phyloP scores from a whole-genome alignment of 1,140 invertebrate genomes.

The Meloidogyne floridensis region DNA sequence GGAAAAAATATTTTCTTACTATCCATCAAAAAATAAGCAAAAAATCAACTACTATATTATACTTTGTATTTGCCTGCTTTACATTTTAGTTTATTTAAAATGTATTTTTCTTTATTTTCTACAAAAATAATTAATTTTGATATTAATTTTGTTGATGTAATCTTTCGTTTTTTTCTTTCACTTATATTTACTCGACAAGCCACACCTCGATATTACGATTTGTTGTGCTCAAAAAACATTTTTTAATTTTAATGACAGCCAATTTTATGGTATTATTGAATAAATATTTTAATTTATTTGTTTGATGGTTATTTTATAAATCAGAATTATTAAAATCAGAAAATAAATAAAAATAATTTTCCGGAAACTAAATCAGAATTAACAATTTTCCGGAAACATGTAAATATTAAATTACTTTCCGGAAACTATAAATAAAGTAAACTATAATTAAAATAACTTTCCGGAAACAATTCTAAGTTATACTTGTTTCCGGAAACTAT shows the following conservation, averaged over 20 bases:
- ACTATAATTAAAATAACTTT: too few species aligned
- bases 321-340: background rate
- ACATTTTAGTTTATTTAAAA: too few species aligned
- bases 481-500: too few species aligned
- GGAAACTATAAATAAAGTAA: too few species aligned
- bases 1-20: too few species aligned
- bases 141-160: constrained; percentile 1
- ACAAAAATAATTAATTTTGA: background rate
- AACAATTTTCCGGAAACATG: background rate
- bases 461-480: too few species aligned
- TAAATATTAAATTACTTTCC: too few species aligned
- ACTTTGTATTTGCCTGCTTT: too few species aligned
- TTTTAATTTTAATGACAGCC: background rate
- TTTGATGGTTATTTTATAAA: background rate
- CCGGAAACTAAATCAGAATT: background rate
- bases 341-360: too few species aligned
- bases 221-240: background rate
- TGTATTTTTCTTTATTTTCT: background rate
- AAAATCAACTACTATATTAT: too few species aligned
- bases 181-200: background rate
- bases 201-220: background rate
- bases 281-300: background rate
- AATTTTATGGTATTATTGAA: background rate
- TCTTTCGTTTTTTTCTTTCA: background rate
- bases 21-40: too few species aligned